These are phyloP conservation scores for Butastur rufipennis DNA, from an alignment of 2,113 vertebrate species.

Conservation along the genomic window DNA sequence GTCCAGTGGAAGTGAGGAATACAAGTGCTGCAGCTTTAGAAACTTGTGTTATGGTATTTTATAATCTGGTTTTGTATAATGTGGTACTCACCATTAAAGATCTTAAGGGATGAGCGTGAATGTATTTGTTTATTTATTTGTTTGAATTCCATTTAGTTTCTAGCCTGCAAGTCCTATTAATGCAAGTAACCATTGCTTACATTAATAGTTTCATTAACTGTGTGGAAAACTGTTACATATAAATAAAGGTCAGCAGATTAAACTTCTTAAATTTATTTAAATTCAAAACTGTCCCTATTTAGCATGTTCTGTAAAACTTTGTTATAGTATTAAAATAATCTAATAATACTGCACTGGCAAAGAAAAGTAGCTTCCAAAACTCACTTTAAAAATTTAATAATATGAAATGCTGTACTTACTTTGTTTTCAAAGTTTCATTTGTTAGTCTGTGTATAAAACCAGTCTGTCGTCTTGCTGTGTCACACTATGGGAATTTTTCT, in stretches of 20 bases:
- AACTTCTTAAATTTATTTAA: constrained; percentile 4
- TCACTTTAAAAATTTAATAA: neutral
- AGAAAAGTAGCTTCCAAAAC: neutral
- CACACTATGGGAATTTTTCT: neutral
- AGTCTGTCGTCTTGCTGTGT: neutral
- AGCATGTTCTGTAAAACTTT: constrained; percentile 6
- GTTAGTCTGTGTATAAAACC: neutral
- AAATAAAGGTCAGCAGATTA: constrained; percentile 28
- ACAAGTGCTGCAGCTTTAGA: neutral
- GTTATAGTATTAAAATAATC: neutral
- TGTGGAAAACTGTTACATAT: neutral
- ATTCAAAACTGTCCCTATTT: neutral
- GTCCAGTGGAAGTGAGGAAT: neutral
- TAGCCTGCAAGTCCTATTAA: neutral
- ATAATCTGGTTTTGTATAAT: neutral
- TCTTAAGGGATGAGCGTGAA: neutral
- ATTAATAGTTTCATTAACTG: constrained; percentile 17
- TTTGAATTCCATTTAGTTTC: constrained; percentile 27
- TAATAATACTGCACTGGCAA: neutral
- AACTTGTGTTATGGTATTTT: neutral
- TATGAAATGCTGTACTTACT: neutral
- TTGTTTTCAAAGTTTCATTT: neutral
- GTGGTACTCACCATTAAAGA: neutral
- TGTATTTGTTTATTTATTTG: constrained; percentile 28
- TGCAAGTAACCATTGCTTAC: neutral